These are phyloP conservation scores for Carlito syrichta DNA, from an alignment of 2,113 vertebrate species.

Conservation along the genomic window DNA sequence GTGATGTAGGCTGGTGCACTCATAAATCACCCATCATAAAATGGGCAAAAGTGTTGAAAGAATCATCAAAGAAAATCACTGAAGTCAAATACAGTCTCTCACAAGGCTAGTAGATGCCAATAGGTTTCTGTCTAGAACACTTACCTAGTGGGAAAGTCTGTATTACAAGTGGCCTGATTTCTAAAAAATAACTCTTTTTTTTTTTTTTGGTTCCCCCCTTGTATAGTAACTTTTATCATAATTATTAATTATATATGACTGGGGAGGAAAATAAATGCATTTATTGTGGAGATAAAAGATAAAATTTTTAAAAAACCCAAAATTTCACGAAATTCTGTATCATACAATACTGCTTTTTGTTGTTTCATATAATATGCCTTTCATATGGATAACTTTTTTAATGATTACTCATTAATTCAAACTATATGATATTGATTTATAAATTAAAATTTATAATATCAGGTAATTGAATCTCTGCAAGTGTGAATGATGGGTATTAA, in stretches of 20 bases:
- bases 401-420: not conserved
- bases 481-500: not conserved
- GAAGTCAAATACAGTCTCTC: no score
- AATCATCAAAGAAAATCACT: no score
- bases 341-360: not conserved
- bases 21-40: no score
- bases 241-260: not conserved
- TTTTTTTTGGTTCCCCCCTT: no score
- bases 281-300: not conserved
- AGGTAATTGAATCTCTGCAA: not conserved
- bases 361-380: not conserved
- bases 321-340: not conserved
- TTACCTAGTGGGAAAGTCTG: no score
- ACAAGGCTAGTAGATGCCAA: no score
- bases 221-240: not conserved
- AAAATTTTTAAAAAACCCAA: not conserved
- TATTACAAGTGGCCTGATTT: no score
- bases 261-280: not conserved
- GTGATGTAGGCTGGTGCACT: no score
- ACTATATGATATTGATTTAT: not conserved
- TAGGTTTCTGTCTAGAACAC: no score
- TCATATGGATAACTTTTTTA: not conserved
- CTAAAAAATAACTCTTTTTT: no score
- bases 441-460: not conserved
- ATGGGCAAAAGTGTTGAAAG: no score